Evolutionary conservation across 2,113 vertebrate genomes (phyloP).

Genomic region (Brachyhypopomus occidentalis): DNA sequence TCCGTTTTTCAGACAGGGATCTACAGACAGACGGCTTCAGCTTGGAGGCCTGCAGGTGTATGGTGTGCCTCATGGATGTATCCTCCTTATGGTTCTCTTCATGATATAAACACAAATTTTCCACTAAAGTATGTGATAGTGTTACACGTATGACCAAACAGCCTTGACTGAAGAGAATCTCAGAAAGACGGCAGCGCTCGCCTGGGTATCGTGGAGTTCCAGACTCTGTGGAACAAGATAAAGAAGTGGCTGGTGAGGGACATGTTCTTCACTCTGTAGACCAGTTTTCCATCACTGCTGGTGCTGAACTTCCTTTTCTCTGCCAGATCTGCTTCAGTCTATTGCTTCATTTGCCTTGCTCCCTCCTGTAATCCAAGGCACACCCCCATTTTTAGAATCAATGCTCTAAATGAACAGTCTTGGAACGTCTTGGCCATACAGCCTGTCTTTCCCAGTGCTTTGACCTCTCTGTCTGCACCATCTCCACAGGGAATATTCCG

Average conservation of each 20-base stretch:
- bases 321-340: too few relatives aligned
- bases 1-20: slow-evolving; percentile 70
- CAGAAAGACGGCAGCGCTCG: slow-evolving; percentile 89
- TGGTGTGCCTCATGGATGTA: slow-evolving; percentile 87
- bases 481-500: slow-evolving; percentile 81
- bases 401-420: neutral
- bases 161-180: slow-evolving; percentile 69
- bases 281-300: too few relatives aligned
- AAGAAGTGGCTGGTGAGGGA: slow-evolving; percentile 86
- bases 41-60: slow-evolving; percentile 80
- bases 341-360: too few relatives aligned
- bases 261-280: neutral
- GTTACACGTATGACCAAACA: too few relatives aligned
- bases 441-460: neutral
- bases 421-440: neutral
- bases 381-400: too few relatives aligned
- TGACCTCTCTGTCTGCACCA: neutral
- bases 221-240: slow-evolving; percentile 92
- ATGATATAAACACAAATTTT: too few relatives aligned
- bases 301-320: too few relatives aligned
- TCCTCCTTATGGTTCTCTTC: slow-evolving; percentile 57
- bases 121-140: too few relatives aligned
- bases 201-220: slow-evolving; percentile 85
- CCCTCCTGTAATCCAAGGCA: too few relatives aligned
- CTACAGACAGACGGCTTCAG: slow-evolving; percentile 79